These are phyloP conservation scores for Beroe forskalii DNA, from an alignment of 37 sponge, comb jelly and placozoan genomes.

Conservation along the genomic window DNA sequence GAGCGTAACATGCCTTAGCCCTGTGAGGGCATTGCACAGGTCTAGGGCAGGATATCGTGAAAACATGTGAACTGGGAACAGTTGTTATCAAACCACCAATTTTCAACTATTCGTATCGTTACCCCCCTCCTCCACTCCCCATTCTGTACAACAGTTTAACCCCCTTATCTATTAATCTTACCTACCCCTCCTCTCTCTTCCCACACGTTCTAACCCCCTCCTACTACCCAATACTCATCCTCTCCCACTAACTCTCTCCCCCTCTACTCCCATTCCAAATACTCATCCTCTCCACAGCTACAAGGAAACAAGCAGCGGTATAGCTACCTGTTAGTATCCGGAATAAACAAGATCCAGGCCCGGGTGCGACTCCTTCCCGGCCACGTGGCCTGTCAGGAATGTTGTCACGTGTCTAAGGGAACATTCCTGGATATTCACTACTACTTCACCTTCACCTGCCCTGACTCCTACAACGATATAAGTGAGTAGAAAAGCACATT, in stretches of 20 bases:
- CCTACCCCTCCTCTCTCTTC: no score
- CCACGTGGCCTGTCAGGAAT: slow-evolving; percentile 14
- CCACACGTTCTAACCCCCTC: no score
- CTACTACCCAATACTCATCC: background rate
- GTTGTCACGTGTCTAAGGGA: slow-evolving; percentile 56
- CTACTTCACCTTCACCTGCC: slow-evolving; percentile 27
- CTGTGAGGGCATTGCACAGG: no score
- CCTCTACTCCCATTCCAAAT: background rate
- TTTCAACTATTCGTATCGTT: no score
- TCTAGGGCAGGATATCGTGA: no score
- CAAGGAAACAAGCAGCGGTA: slow-evolving; percentile 2
- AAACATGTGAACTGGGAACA: no score
- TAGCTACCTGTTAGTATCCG: slow-evolving; percentile 16
- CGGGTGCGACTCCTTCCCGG: slow-evolving; percentile 22
- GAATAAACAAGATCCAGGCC: slow-evolving; percentile 53
- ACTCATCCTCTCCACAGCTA: background rate
- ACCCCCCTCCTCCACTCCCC: no score
- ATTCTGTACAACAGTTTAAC: no score
- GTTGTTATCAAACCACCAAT: no score
- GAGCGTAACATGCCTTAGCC: no score
- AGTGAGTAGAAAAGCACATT: background rate
- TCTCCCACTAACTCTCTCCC: background rate
- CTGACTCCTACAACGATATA: background rate
- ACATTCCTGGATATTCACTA: slow-evolving; percentile 41
- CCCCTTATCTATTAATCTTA: no score